Base-by-base conservation (phyloP, 2,113 vertebrate genomes). In the Stigmatopora argus region DNA sequence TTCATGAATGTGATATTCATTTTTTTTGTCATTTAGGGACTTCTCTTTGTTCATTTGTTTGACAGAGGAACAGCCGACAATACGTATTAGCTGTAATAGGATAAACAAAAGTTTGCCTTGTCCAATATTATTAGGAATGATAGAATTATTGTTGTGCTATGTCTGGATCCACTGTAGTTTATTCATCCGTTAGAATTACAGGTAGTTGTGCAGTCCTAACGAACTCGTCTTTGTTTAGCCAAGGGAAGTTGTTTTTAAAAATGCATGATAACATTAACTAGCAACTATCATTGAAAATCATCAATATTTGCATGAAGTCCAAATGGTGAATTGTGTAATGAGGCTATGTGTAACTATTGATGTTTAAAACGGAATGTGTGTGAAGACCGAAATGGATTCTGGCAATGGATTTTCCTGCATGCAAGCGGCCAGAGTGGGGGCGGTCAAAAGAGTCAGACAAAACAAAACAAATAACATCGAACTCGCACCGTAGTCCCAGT, bases 1-100 rank as follows among this genome's bases (percentile, higher is more conserved):
- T 71, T 71, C 38, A 57, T 71, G 65, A 55, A 73, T 63, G 48
- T 58, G 70, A 62, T 58, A 51, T 55, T 14, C 4, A 19, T 23
- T 58, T 75, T 63, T 64, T 75, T 51, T 62, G 69, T 14, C 47
- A 55, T 12, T n/a, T 65, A 18, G 26, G 26, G 26, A 31, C 26
- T 59, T 26, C 44, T 48, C 53, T 6, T 7, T 7, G 21, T 5
- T 23, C 45, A 13, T 23, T 23, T 12, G 18, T 44, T 60, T 21
- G 35, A 19, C n/a, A 19, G 35, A 19, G 21, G 21, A 21, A 14
- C 13, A 26, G 53, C 23, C 0, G 11, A 26, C 23, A 31, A 55
- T 55, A 31, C 3, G 26, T 31, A 53, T 48, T 48, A 48, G 15
- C 46, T 48, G 15, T 17, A 7, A 10, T 41, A 41, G 1, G 6